phyloP scores from a whole-genome alignment of 2,113 vertebrate species.

The Colinus virginianus region DNA sequence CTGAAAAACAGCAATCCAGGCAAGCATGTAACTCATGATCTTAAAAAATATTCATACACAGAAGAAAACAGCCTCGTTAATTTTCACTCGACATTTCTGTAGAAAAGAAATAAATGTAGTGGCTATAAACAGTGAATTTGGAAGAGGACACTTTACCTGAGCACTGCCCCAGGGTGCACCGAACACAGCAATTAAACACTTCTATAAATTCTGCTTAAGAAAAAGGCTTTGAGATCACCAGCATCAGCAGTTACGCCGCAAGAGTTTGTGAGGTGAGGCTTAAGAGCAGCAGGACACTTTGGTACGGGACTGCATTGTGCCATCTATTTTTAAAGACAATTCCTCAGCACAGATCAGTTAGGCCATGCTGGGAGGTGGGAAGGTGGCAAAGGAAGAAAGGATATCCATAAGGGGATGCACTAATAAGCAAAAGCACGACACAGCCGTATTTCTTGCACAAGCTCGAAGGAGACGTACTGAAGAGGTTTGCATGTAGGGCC shows the following conservation, averaged over 20 bases:
- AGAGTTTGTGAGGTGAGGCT: background rate
- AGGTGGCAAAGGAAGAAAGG: slow-evolving; percentile 9
- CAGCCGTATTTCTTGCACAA: background rate
- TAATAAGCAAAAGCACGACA: background rate
- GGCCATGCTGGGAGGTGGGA: background rate
- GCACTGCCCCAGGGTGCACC: background rate
- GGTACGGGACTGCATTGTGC: background rate
- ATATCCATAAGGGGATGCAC: background rate
- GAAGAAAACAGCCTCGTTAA: background rate
- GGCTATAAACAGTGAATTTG: background rate
- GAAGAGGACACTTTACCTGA: accelerated
- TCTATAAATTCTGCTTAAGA: background rate
- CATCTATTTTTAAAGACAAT: slow-evolving; percentile 41
- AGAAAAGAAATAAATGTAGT: background rate
- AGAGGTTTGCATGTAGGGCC: background rate
- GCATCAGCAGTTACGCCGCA: background rate
- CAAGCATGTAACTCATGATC: accelerated
- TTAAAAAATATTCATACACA: background rate
- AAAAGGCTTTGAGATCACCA: background rate
- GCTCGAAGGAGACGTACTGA: slow-evolving; percentile 20
- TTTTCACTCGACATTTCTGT: background rate
- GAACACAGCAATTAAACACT: background rate
- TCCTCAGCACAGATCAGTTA: background rate
- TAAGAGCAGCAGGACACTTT: background rate
- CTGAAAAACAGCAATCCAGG: background rate